Evolutionary conservation across 1,140 invertebrate genomes (phyloP).

Genomic region (Drosophila jambulina): DNA sequence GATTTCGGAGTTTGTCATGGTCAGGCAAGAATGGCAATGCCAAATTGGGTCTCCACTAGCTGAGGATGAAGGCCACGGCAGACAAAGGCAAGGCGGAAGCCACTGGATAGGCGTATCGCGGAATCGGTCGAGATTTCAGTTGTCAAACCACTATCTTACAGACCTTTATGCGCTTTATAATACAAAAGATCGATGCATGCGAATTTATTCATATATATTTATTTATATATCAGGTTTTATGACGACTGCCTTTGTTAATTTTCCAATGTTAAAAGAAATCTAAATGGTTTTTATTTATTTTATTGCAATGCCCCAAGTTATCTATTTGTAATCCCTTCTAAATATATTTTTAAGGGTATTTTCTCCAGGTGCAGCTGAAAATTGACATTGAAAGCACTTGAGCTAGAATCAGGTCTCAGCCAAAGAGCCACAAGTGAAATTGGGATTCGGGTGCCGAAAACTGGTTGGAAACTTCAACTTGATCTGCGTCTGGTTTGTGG

Average conservation of each 20-base stretch:
- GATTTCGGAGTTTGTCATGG: conserved; percentile 60
- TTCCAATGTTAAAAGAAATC: neutral
- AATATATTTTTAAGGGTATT: neutral
- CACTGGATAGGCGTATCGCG: conserved; percentile 8
- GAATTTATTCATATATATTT: neutral
- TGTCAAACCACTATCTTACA: neutral
- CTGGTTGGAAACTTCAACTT: conserved; percentile 29
- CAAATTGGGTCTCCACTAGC: conserved; percentile 46
- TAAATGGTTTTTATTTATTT: neutral
- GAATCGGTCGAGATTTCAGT: conserved; percentile 7
- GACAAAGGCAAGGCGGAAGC: conserved; percentile 41
- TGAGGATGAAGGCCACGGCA: conserved; percentile 47
- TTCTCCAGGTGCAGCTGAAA: neutral
- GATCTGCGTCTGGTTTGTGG: conserved; percentile 22
- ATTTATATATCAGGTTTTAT: neutral
- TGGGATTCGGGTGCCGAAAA: conserved; percentile 33
- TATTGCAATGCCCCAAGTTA: neutral
- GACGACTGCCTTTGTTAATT: neutral
- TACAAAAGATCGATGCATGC: neutral
- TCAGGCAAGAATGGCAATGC: conserved; percentile 46
- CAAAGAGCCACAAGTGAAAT: conserved; percentile 4
- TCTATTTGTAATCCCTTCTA: neutral
- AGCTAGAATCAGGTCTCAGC: conserved; percentile 35
- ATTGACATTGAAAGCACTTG: conserved; percentile 5
- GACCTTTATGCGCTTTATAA: conserved; percentile 2